Evolutionary conservation across 2,113 vertebrate species (phyloP), one percentile per base, ranked within the genome.

Genomic region (Gopherus flavomarginatus): DNA sequence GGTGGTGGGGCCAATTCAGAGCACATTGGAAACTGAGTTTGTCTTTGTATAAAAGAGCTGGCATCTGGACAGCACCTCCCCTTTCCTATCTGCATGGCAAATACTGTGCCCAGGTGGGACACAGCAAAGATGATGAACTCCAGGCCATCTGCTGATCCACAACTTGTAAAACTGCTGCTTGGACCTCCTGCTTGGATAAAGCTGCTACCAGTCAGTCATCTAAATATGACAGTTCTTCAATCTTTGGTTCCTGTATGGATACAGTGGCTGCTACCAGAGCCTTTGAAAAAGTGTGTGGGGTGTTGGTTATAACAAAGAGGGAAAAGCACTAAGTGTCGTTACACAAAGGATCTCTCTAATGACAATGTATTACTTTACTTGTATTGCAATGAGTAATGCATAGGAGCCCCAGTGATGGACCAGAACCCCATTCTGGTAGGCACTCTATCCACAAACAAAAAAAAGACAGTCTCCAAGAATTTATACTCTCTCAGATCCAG

Each of bases 11-110:
- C 8, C 65, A 72, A 72, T 72, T 72, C 19, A 72, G 17, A 72
- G n/a, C 35, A 38, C 4, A 38, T 21, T 72, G n/a, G 17, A 38
- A 38, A 38, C 31, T 13, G 57, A 57, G 56, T 57, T 27, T 8
- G 5, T n/a, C 35, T 87, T 86, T 62, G 27, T 17, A 27, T 1
- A 91, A 38, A 85, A 93, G 42, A 93, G 69, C 8, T 9, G 44
- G 1, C 8, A 4, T 49, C 77, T 0, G 0, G 6, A 44, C 1
- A 72, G 38, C 4, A 88, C 38, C 19, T 87, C 31, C 54, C 57
- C 35, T 65, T 84, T 42, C 59, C 27, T 49, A 9, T 0, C 65
- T 86, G 44, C 21, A 83, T 19, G 9, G 56, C 82, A 21, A 81
- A 85, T 92, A 21, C n/a, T 89, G 42, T 72, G 13, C 13, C 31